Evolutionary conservation across 92 coral and sea anemone genomes (phyloP).

Genomic region (Parazoanthus atlanticus): DNA sequence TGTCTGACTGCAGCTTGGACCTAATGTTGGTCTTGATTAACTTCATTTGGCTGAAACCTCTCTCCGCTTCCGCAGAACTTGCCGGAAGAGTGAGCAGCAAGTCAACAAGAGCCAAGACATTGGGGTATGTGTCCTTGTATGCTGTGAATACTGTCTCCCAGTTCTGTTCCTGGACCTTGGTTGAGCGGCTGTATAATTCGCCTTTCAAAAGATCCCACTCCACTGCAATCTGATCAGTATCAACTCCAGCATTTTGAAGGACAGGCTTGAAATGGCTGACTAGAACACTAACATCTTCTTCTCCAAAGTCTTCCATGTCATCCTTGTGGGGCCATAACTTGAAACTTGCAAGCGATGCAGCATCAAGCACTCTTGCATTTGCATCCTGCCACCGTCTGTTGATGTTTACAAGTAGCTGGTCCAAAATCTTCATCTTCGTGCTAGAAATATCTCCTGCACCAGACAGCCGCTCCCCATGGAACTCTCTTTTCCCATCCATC

Average conservation of each 20-base stretch:
- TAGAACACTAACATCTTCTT: constrained; percentile 17
- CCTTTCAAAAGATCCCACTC: constrained; percentile 52
- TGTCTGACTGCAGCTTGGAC: constrained; percentile 12
- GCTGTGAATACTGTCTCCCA: constrained; percentile 34
- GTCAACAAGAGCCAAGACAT: constrained; percentile 26
- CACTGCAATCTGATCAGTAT: constrained; percentile 23
- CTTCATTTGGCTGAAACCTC: constrained; percentile 24
- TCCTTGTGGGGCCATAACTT: constrained; percentile 8
- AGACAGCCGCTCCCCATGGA: background rate
- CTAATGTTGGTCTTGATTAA: constrained; percentile 10
- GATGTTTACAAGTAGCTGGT: constrained; percentile 20
- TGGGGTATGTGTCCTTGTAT: constrained; percentile 19
- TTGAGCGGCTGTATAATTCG: constrained; percentile 26
- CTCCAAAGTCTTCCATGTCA: constrained; percentile 28
- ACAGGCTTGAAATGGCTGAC: constrained; percentile 42
- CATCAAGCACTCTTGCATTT: constrained; percentile 13
- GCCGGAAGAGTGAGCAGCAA: constrained; percentile 37
- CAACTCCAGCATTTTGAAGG: constrained; percentile 43
- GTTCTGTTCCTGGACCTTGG: constrained; percentile 20
- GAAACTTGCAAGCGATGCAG: constrained; percentile 9
- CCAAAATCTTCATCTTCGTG: constrained; percentile 14
- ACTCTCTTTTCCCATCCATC: background rate
- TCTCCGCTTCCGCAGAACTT: constrained; percentile 33
- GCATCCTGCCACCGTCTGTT: constrained; percentile 20
- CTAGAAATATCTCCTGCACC: background rate